These are phyloP conservation scores for Mesoclemmys tuberculata DNA, from an alignment of 2,113 vertebrate species.

Conservation along the genomic window DNA sequence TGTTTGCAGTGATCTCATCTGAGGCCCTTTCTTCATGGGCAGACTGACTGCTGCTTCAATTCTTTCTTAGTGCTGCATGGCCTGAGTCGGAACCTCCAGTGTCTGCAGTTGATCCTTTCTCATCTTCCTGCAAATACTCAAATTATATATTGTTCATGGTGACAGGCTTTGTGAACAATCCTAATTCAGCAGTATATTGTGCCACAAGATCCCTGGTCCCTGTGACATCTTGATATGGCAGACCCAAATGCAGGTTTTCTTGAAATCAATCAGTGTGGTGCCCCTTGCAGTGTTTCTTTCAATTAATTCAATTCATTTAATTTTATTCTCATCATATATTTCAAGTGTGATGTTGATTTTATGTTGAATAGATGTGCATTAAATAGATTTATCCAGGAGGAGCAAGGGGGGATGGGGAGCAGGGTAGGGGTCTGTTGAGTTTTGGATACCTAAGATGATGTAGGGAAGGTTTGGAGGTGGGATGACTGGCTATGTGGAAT, in stretches of 20 bases:
- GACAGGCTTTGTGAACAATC: background rate
- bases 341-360: constrained; percentile 5
- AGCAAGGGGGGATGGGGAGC: background rate
- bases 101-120: background rate
- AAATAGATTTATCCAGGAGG: background rate
- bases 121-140: constrained; percentile 13
- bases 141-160: background rate
- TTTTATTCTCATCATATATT: constrained; percentile 41
- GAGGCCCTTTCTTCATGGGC: background rate
- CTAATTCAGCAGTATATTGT: background rate
- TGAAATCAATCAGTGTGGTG: constrained; percentile 45
- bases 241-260: constrained; percentile 33
- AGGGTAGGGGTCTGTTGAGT: background rate
- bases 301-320: constrained; percentile 30
- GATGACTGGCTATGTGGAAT: background rate
- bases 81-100: background rate
- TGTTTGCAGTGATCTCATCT: background rate
- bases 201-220: too few species aligned
- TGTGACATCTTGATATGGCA: too few species aligned
- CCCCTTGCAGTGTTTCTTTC: constrained; percentile 46
- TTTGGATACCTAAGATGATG: background rate
- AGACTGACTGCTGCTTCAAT: background rate
- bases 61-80: background rate
- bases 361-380: constrained; percentile 30
- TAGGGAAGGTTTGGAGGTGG: background rate